These are phyloP conservation scores for Tortricodes alternella DNA, from an alignment of 2,888 invertebrate genomes.

Conservation along the genomic window DNA sequence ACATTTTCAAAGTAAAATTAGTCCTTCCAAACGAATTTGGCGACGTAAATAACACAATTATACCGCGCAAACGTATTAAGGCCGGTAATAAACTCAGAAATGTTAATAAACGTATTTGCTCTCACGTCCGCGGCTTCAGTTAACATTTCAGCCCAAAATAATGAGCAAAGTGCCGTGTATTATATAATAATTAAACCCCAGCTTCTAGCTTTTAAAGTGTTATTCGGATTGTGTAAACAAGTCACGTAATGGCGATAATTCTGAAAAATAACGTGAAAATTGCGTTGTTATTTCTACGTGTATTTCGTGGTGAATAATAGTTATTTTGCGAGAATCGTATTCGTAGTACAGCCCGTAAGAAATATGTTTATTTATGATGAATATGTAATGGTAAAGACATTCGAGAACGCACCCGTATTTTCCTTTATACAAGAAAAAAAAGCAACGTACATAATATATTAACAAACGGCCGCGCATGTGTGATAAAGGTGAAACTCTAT, in stretches of 20 bases:
- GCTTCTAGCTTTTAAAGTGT: not conserved
- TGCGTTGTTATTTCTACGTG: not conserved
- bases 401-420: no score
- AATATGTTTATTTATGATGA: no score
- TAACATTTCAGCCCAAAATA: constrained; percentile 8
- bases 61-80: not conserved
- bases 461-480: no score
- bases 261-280: not conserved
- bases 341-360: no score
- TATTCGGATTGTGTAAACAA: not conserved
- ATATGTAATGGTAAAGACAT: no score
- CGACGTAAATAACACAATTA: not conserved
- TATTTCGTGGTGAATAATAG: not conserved
- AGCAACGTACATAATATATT: no score
- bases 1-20: not conserved
- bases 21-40: not conserved
- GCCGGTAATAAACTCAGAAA: not conserved
- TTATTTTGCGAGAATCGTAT: no score
- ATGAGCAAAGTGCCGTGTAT: constrained; percentile 3
- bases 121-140: not conserved
- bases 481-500: no score
- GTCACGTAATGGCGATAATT: constrained; percentile 3
- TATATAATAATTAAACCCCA: constrained; percentile 2
- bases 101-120: constrained; percentile 5
- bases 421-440: no score